Conservation (phyloP, 2,113 vertebrate species). For the Salvelinus alpinus region DNA sequence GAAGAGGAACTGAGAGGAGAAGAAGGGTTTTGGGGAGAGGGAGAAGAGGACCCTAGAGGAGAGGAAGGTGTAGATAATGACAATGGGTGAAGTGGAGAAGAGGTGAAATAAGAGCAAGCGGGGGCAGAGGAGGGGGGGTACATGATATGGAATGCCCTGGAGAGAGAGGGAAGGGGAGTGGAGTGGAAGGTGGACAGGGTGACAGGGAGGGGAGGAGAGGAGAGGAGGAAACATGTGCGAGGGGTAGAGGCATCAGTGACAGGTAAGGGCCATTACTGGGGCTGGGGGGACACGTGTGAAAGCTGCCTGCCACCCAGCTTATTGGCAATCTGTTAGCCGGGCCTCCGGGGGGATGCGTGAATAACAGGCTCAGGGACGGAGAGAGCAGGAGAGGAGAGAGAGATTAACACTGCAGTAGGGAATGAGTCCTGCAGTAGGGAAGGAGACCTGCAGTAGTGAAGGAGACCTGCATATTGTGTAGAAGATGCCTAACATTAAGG, state of each 20-base stretch:
- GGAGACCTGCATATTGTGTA: neutral
- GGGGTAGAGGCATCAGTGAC: conserved; percentile 63
- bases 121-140: neutral
- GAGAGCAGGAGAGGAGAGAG: conserved; percentile 41
- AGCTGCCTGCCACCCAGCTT: conserved; percentile 65
- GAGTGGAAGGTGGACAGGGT: conserved; percentile 25
- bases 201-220: conserved; percentile 14
- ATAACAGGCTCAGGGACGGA: conserved; percentile 56
- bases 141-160: neutral
- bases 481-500: neutral
- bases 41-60: too few relatives aligned
- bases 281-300: conserved; percentile 46
- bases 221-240: conserved; percentile 47
- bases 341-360: conserved; percentile 47
- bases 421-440: neutral
- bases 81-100: neutral
- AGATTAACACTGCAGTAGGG: conserved; percentile 46
- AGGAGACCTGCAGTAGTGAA: neutral
- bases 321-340: conserved; percentile 78
- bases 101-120: conserved; percentile 48
- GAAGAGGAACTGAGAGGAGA: too few relatives aligned
- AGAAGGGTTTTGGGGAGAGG: neutral
- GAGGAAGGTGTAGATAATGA: conserved; percentile 21
- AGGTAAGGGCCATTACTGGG: conserved; percentile 63
- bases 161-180: conserved; percentile 21